A percentile compares a stretch with the other conserved stretches of the same genome.
These are phyloP conservation scores for Drosophila anceps DNA, from an alignment of 2,888 invertebrate genomes.

Conservation along the genomic window DNA sequence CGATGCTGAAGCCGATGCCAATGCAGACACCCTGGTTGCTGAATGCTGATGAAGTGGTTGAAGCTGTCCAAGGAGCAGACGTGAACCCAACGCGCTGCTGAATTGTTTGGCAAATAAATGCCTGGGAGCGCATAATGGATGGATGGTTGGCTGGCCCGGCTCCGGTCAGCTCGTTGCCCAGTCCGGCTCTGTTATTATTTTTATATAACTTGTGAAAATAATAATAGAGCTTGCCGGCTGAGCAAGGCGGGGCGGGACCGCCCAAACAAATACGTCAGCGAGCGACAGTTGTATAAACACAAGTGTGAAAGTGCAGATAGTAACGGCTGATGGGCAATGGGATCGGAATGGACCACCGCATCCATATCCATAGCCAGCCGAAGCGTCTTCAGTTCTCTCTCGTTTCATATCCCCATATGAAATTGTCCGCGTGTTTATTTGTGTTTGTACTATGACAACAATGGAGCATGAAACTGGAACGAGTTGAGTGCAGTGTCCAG, in stretches of 20 bases:
- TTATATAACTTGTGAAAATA: constrained; percentile 82
- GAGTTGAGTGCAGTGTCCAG: constrained; percentile 34
- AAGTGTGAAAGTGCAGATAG: constrained; percentile 82
- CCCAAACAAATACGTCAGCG: constrained; percentile 61
- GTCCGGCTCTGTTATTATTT: constrained; percentile 72
- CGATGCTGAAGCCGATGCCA: constrained; percentile 4
- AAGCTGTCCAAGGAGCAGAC: constrained; percentile 67
- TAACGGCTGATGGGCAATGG: constrained; percentile 49
- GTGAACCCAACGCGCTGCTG: constrained; percentile 55
- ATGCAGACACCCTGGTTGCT: constrained; percentile 21
- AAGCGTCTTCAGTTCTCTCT: constrained; percentile 16
- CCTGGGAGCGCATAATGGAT: constrained; percentile 84
- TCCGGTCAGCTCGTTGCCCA: constrained; percentile 27
- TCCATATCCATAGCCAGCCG: constrained; percentile 31
- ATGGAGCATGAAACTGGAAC: constrained; percentile 30
- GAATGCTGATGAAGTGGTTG: constrained; percentile 79
- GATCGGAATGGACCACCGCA: constrained; percentile 14
- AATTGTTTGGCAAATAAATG: constrained; percentile 83
- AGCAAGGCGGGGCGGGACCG: constrained; percentile 21
- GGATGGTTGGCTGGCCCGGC: constrained; percentile 48
- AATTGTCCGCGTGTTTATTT: constrained; percentile 67
- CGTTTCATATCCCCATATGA: constrained; percentile 37
- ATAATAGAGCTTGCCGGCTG: constrained; percentile 70
- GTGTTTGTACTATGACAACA: constrained; percentile 73
- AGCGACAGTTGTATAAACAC: constrained; percentile 81